Percentiles rank a stretch among this genome's conserved stretches.
phyloP scores from a whole-genome alignment of 2,888 invertebrate genomes.

The Macrophya alboannulata region DNA sequence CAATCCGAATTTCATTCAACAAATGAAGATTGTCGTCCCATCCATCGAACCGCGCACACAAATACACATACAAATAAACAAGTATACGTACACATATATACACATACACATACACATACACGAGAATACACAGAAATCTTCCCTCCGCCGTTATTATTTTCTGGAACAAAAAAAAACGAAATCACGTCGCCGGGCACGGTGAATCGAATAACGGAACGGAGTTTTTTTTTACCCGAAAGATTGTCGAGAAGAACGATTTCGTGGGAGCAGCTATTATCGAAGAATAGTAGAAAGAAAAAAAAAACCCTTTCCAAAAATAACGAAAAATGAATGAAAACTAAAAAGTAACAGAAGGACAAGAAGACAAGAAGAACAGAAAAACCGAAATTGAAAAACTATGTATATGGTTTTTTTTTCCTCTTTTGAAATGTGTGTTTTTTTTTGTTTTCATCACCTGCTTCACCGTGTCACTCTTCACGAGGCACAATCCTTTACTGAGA shows the following conservation, averaged over 20 bases:
- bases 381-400: not conserved
- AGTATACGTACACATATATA: not conserved
- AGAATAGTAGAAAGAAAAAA: not conserved
- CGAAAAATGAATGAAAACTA: not conserved
- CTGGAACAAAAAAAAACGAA: not conserved
- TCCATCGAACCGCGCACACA: conserved; percentile 31
- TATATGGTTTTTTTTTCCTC: not conserved
- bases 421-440: not conserved
- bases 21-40: conserved; percentile 45
- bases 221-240: not conserved
- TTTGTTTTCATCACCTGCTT: conserved; percentile 56
- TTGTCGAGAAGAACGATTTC: not conserved
- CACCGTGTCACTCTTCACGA: conserved; percentile 53
- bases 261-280: not conserved
- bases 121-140: not conserved
- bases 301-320: not conserved
- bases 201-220: conserved; percentile 33
- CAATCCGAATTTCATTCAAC: conserved; percentile 32
- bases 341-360: not conserved
- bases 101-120: not conserved
- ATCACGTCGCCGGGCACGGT: not conserved
- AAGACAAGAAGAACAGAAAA: not conserved
- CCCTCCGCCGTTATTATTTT: conserved; percentile 12
- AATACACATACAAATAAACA: not conserved
- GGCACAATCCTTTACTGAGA: conserved; percentile 52